phyloP scores from a whole-genome alignment of 2,888 invertebrate genomes.

The Callosobruchus maculatus region DNA sequence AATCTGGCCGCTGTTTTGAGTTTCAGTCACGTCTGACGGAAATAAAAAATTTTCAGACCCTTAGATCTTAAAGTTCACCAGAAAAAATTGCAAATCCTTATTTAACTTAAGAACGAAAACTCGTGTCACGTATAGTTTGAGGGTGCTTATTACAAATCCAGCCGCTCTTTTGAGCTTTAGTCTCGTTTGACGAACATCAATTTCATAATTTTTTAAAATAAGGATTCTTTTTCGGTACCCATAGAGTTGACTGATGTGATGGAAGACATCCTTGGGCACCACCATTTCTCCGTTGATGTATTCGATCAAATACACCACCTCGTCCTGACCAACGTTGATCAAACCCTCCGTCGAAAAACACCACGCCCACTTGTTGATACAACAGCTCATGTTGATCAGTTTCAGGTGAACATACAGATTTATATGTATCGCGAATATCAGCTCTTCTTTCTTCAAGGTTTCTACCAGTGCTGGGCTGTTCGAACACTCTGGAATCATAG shows the following conservation, averaged over 20 bases:
- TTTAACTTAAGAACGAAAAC: too few relatives aligned
- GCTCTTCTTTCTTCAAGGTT: constrained; percentile 57
- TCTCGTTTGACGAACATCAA: too few relatives aligned
- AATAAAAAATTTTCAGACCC: too few relatives aligned
- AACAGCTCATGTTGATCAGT: constrained; percentile 56
- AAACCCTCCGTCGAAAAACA: constrained; percentile 75
- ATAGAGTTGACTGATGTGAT: constrained; percentile 64
- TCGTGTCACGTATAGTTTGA: too few relatives aligned
- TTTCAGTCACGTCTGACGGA: too few relatives aligned
- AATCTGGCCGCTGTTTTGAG: too few relatives aligned
- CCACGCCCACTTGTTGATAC: constrained; percentile 67
- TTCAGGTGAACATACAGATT: constrained; percentile 73
- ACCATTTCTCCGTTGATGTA: constrained; percentile 59
- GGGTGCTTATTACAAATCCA: too few relatives aligned
- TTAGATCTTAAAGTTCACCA: too few relatives aligned
- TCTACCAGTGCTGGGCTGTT: constrained; percentile 57
- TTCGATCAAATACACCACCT: constrained; percentile 73
- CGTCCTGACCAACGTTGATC: constrained; percentile 78
- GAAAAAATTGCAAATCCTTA: too few relatives aligned
- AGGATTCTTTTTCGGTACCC: not conserved
- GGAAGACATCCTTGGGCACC: constrained; percentile 70
- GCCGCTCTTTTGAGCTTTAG: too few relatives aligned
- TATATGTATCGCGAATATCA: constrained; percentile 70
- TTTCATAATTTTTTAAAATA: too few relatives aligned
- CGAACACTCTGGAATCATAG: constrained; percentile 47